Percentiles rank a stretch among this genome's conserved stretches.
These are phyloP conservation scores for Eonycteris spelaea DNA, from an alignment of 2,113 vertebrate species.

Conservation along the genomic window DNA sequence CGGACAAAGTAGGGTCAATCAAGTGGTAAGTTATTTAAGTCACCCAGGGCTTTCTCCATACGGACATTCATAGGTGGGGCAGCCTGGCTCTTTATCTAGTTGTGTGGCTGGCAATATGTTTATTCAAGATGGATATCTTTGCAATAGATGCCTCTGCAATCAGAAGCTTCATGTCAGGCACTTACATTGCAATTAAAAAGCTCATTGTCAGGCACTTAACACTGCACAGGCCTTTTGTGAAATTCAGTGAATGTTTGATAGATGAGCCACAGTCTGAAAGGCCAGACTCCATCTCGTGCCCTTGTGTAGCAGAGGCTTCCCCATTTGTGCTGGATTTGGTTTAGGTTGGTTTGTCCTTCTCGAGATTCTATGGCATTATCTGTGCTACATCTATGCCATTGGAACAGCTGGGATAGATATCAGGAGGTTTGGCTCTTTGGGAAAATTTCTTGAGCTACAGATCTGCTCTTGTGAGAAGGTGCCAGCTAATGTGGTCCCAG, in stretches of 20 bases:
- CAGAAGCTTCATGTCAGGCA: neutral
- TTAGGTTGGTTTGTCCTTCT: neutral
- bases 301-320: neutral
- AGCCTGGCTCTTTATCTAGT: neutral
- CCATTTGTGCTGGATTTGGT: neutral
- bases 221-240: accelerated
- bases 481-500: neutral
- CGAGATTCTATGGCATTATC: neutral
- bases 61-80: neutral
- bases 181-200: neutral
- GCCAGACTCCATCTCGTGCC: neutral
- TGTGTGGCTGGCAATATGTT: neutral
- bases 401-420: neutral
- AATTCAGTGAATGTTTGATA: neutral
- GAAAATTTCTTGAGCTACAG: neutral
- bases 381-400: neutral
- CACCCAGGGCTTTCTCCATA: neutral
- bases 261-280: neutral
- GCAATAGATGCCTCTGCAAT: no score
- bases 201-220: neutral
- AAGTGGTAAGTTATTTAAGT: neutral
- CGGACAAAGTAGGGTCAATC: neutral
- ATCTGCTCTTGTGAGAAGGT: neutral
- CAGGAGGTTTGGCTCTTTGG: neutral
- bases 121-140: neutral